Evolutionary conservation across 2,113 vertebrate species (phyloP), one percentile per base, ranked within the genome.

Genomic region (Rhipidura dahli): DNA sequence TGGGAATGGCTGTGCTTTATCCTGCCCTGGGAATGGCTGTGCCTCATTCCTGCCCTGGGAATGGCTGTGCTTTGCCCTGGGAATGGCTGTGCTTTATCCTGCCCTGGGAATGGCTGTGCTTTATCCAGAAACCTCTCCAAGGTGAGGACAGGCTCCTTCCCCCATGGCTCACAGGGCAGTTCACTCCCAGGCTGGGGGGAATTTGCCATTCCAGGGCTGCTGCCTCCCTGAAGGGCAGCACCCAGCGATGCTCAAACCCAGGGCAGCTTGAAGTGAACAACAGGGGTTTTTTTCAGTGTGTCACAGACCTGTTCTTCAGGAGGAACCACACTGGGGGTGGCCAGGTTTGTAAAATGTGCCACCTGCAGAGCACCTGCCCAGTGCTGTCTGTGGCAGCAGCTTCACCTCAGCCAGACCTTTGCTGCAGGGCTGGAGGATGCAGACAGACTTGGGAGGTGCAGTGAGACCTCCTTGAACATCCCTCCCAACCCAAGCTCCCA

Each of bases 291-390:
- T 22, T 5, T n/a, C n/a, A 11, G 22, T 3, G 4, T 12, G 27
- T 27, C 8, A 7, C 0, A 50, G 16, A 4, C 1, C 1, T 14
- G 26, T 27, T 24, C 79, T 44, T 19, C 1, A 0, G 31, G n/a
- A 42, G 31, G 33, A 33, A 35, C 0, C 23, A 50, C 33, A 3
- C 12, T 2, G 3, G 35, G 7, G 35, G 28, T 15, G 54, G 33
- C 24, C 37, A 15, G 56, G 4, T 15, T 14, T 2, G 30, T 11
- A 7, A 69, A 21, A 4, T 2, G 3, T 7, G 12, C 21, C 22
- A n/a, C 21, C 37, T 65, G 45, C 45, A 56, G 7, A n/a, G 24
- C 10, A 7, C 6, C 31, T 11, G 6, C 53, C 39, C 81, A 21
- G 47, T 8, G 73, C 49, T 18, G 2, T 1, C 27, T n/a, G 44